Conservation (phyloP, 2,113 vertebrate genomes). For the Shinisaurus crocodilurus region DNA sequence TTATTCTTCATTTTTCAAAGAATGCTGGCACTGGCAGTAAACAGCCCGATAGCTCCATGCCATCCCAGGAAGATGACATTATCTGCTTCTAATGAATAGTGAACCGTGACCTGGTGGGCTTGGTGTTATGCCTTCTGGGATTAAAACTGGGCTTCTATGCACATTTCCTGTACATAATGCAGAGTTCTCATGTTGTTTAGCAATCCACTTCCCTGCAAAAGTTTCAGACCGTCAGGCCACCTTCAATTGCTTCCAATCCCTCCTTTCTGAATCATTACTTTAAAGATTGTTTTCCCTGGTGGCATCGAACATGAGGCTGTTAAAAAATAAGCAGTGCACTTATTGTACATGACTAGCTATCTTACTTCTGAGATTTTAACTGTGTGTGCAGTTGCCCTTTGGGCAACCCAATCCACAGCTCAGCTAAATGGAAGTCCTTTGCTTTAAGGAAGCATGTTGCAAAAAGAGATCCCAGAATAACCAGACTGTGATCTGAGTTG, state of each 20-base stretch:
- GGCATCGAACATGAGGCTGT: conserved; percentile 11
- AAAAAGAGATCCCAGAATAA: neutral
- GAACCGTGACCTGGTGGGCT: neutral
- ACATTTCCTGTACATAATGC: neutral
- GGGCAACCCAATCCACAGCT: neutral
- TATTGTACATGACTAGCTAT: conserved; percentile 26
- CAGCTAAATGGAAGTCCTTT: neutral
- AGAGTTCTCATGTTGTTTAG: neutral
- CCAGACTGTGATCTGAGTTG: neutral
- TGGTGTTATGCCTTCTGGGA: neutral
- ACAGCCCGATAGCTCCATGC: no score
- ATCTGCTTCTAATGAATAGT: neutral
- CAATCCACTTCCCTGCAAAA: neutral
- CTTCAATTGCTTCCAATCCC: conserved; percentile 19
- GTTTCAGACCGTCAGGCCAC: neutral
- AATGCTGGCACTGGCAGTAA: neutral
- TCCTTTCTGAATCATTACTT: conserved; percentile 42
- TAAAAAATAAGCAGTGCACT: neutral
- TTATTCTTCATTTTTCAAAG: neutral
- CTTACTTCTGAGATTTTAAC: neutral
- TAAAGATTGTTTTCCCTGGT: conserved; percentile 32
- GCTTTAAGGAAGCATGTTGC: neutral
- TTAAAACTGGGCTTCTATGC: neutral
- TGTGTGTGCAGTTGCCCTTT: neutral
- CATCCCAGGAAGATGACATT: neutral